Base-by-base conservation (phyloP, 2,888 invertebrate genomes). In the Psylliodes chrysocephalus region DNA sequence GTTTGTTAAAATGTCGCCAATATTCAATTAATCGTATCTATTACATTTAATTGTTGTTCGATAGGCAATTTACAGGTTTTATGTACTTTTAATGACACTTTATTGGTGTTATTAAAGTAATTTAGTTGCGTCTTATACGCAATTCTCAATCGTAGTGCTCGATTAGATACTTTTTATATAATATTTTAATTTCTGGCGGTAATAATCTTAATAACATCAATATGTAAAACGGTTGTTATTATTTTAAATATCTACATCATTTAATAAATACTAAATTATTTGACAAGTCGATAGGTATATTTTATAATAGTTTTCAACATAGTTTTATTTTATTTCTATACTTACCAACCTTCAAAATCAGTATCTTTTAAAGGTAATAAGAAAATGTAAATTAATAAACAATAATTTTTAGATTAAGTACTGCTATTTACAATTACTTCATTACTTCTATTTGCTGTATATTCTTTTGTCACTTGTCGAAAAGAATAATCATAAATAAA, bases 11-110 rank as follows among this genome's bases (percentile, higher is more conserved):
- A 70, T 69, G 70, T 71, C 70, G 70, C 67, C 47, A 68, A 72
- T 73, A 70, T 70, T 72, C 66, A 74, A 73, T 74, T 75, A 70
- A 62, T 67, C 69, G 66, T 67, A 73, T 71, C 69, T 67, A 75
- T 74, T 73, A 69, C 66, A 54, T 69, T 73, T 73, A 71, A 72
- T 71, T 67, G 63, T 66, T 60, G 38, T 68, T 59, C 59, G 67
- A 62, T 66, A 57, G 55, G 44, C 61, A 57, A 54, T 66, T 64
- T 68, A 64, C 57, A 63, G 70, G 68, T 68, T 74, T 73, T 72
- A 74, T 70, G 66, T 66, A 60, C 44, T 65, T 71, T 67, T 73
- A 73, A 75, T 73, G 69, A 70, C 63, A 65, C 66, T 68, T 67
- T 69, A 73, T 73, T 72, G 72, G 56, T 63, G 66, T 71, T 70